Evolutionary conservation across 1,140 invertebrate genomes (phyloP).

Genomic region (Pinna nobilis): DNA sequence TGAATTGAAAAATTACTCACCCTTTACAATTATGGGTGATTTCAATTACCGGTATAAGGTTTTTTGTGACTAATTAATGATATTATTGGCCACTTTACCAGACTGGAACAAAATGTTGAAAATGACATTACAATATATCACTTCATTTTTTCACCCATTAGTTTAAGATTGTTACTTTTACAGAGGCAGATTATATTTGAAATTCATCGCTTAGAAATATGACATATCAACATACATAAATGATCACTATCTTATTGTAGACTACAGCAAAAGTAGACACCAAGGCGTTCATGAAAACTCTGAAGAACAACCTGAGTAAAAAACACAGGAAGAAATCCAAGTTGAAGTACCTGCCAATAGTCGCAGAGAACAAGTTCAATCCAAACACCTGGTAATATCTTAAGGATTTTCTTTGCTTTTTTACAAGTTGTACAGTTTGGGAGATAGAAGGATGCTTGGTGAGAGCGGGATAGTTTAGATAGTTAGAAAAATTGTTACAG

Average conservation of each 20-base stretch:
- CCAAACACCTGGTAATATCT: conserved; percentile 50
- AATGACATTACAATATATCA: too few relatives aligned
- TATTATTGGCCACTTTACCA: too few relatives aligned
- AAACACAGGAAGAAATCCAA: conserved; percentile 82
- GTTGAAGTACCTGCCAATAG: conserved; percentile 69
- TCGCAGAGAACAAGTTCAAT: conserved; percentile 53
- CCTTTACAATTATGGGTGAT: too few relatives aligned
- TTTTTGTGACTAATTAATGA: too few relatives aligned
- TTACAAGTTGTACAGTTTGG: too few relatives aligned
- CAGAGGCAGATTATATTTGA: not conserved
- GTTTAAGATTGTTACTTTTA: not conserved
- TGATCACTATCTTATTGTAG: conserved; percentile 77
- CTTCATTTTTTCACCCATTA: not conserved
- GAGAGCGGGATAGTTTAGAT: not conserved
- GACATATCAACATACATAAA: too few relatives aligned
- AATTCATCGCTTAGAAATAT: not conserved
- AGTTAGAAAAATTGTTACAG: too few relatives aligned
- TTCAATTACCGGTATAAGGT: too few relatives aligned
- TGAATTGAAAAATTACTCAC: too few relatives aligned
- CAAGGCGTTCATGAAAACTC: conserved; percentile 95
- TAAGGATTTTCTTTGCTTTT: not conserved
- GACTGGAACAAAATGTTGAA: too few relatives aligned
- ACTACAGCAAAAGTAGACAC: conserved; percentile 98
- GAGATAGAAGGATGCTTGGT: not conserved
- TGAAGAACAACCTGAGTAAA: conserved; percentile 84